Evolutionary conservation across 2,797 vertebrate species (phyloP).

Genomic region (Alca torda): DNA sequence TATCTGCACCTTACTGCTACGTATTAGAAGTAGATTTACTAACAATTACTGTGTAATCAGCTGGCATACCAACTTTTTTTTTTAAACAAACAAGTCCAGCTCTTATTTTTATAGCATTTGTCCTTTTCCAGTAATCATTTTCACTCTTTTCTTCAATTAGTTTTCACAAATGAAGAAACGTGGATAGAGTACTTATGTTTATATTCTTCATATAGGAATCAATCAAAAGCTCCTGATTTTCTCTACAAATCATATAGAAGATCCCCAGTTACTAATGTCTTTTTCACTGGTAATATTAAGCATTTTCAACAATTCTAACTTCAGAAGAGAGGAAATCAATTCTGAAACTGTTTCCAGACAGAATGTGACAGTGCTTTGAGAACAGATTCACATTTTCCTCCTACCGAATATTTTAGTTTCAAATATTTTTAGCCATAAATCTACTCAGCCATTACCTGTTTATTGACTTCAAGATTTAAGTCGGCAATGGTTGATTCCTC

Average conservation of each 20-base stretch:
- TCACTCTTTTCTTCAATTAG: neutral
- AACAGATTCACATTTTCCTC: neutral
- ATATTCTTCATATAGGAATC: neutral
- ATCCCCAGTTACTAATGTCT: neutral
- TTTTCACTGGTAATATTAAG: neutral
- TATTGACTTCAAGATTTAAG: neutral
- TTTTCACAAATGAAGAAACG: neutral
- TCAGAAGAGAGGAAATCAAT: neutral
- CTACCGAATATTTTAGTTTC: neutral
- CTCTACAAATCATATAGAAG: neutral
- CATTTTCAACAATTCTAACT: neutral
- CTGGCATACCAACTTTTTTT: neutral
- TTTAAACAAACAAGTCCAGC: neutral
- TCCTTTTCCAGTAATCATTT: neutral
- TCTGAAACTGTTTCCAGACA: neutral
- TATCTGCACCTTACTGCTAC: neutral
- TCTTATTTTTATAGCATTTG: neutral
- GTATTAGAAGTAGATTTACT: neutral
- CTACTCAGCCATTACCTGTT: neutral
- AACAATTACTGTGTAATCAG: neutral
- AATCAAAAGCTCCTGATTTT: neutral
- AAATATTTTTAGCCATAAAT: neutral
- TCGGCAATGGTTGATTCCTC: accelerated
- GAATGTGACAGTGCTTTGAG: neutral
- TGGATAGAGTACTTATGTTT: neutral